Conservation (phyloP, 2,888 invertebrate genomes). For the Thera britannica region DNA sequence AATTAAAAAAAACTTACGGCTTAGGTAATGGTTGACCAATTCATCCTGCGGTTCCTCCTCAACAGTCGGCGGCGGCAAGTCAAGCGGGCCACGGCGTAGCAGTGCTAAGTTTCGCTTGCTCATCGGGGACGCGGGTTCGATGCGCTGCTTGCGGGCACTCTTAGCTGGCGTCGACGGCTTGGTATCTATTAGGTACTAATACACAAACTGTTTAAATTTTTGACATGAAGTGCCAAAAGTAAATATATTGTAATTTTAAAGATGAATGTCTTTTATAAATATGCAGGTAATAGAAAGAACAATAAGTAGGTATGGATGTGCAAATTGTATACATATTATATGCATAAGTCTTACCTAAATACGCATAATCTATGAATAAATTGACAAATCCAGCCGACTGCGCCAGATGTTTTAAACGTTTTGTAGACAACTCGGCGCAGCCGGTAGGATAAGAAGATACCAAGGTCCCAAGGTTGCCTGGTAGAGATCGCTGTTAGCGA, state of each 20-base stretch:
- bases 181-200: constrained; percentile 64
- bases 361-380: background rate
- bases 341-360: too few relatives aligned
- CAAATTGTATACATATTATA: background rate
- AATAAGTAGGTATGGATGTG: background rate
- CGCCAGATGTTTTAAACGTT: background rate
- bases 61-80: constrained; percentile 57
- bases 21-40: constrained; percentile 72
- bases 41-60: constrained; percentile 58
- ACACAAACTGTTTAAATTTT: background rate
- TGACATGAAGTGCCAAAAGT: background rate
- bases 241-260: too few relatives aligned
- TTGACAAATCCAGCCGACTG: background rate
- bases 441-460: background rate
- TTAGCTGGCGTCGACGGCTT: constrained; percentile 62
- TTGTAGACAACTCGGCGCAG: constrained; percentile 6
- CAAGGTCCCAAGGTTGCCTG: too few relatives aligned
- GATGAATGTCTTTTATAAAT: too few relatives aligned
- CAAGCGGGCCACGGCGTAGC: constrained; percentile 67
- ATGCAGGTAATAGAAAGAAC: background rate
- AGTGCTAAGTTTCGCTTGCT: constrained; percentile 82
- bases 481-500: too few relatives aligned
- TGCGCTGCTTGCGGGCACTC: constrained; percentile 50
- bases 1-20: constrained; percentile 58
- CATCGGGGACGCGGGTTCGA: constrained; percentile 74